Evolutionary conservation across 2,888 invertebrate species (phyloP).

Genomic region (Amitus sp.): DNA sequence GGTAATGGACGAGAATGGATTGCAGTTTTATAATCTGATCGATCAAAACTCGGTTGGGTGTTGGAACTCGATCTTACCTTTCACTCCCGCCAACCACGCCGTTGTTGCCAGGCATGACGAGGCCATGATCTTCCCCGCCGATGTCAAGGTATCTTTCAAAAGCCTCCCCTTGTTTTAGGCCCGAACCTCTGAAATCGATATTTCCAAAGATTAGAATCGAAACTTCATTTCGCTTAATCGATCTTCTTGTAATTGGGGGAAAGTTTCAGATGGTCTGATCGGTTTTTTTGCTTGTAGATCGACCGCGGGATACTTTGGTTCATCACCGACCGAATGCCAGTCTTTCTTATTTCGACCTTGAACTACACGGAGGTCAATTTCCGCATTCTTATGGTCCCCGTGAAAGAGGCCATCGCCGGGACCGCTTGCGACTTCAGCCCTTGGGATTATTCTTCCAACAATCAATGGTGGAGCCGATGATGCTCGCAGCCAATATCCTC

Average conservation of each 20-base stretch:
- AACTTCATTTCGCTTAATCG: too few species aligned
- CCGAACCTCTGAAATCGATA: background rate
- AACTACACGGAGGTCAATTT: constrained; percentile 83
- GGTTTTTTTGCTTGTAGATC: constrained; percentile 65
- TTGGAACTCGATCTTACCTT: constrained; percentile 78
- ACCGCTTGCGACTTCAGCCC: constrained; percentile 74
- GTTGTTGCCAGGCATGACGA: constrained; percentile 80
- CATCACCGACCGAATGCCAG: constrained; percentile 84
- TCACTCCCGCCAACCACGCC: constrained; percentile 74
- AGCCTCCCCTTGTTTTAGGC: constrained; percentile 3
- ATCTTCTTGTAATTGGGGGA: too few species aligned
- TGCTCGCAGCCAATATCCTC: constrained; percentile 3
- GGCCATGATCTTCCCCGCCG: constrained; percentile 81
- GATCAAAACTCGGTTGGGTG: constrained; percentile 87
- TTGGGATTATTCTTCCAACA: constrained; percentile 51
- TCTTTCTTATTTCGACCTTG: constrained; percentile 75
- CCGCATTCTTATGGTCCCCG: constrained; percentile 77
- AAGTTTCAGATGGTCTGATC: constrained; percentile 8
- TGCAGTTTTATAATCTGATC: constrained; percentile 81
- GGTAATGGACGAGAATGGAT: constrained; percentile 79
- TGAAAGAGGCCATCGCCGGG: constrained; percentile 74
- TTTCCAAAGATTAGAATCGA: background rate
- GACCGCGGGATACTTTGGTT: constrained; percentile 79
- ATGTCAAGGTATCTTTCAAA: constrained; percentile 73
- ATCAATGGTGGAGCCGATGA: constrained; percentile 56